These are phyloP conservation scores for Pammene aurita DNA, from an alignment of 2,888 invertebrate genomes.

Conservation along the genomic window DNA sequence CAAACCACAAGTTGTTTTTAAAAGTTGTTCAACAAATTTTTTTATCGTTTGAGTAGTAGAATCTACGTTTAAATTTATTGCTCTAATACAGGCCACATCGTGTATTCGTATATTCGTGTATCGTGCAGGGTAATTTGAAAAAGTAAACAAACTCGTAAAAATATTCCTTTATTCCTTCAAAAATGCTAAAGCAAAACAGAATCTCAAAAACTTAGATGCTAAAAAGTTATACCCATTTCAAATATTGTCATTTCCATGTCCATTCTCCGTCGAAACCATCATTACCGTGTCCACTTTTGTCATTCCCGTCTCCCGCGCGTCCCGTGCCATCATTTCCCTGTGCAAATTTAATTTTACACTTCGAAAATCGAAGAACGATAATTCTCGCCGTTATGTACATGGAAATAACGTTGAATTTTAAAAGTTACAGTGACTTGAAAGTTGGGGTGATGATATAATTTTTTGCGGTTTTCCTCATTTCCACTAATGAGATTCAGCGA, in stretches of 20 bases:
- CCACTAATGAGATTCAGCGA: conserved; percentile 39
- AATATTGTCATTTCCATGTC: conserved; percentile 40
- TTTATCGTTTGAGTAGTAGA: too few relatives aligned
- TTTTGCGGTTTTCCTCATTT: conserved; percentile 38
- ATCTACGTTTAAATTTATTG: too few relatives aligned
- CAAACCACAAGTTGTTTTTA: too few relatives aligned
- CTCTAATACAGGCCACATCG: too few relatives aligned
- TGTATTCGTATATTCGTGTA: too few relatives aligned
- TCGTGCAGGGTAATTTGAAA: conserved; percentile 1
- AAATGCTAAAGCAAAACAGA: conserved; percentile 27
- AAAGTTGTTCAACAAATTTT: too few relatives aligned
- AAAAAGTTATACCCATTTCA: conserved; percentile 41
- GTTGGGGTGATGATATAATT: conserved; percentile 11
- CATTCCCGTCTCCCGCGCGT: conserved; percentile 26
- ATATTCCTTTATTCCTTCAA: conserved; percentile 21
- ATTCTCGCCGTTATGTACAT: conserved; percentile 7
- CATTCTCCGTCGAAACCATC: conserved; percentile 34
- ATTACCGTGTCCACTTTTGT: conserved; percentile 42
- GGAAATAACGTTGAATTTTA: conserved; percentile 12
- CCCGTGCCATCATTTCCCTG: conserved; percentile 26
- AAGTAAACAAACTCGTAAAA: conserved; percentile 15
- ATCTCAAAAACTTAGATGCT: conserved; percentile 33
- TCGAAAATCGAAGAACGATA: neutral
- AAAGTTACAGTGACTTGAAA: neutral
- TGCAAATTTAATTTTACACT: conserved; percentile 31